Evolutionary conservation across 2,113 vertebrate species (phyloP), one percentile per base, ranked within the genome.

Genomic region (Pimephales promelas): DNA sequence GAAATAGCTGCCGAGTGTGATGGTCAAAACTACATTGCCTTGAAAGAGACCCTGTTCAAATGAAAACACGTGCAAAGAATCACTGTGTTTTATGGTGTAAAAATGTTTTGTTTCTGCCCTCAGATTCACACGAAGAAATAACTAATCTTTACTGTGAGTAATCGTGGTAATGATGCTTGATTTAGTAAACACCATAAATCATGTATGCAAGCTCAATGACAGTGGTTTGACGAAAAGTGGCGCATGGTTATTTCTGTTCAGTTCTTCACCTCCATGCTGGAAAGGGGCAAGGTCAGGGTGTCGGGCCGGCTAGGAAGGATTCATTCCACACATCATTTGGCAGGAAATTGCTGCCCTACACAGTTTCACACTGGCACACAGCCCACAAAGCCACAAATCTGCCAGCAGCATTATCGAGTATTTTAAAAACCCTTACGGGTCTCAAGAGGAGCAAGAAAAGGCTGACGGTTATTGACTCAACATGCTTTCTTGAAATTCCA

Each of bases 371-470:
- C 71, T 73, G 34, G 24, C 68, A 36, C 56, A 47, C 57, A 28
- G 40, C 79, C 76, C 43, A 78, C 81, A 22, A 76, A 76, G 88
- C 68, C 54, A 84, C 86, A 89, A 83, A 88, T 89, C 82, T 66
- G 73, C 66, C 45, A 40, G 80, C 75, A 59, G 79, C 86, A 76
- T 45, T 87, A 72, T 77, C 57, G 75, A 54, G 74, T 28, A 79
- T 89, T 89, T 88, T 82, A 89, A 92, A 89, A 84, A 56, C 79
- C 82, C 76, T 72, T 71, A 78, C 64, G 52, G 79, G 79, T 78
- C 83, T 84, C 81, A n/a, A 82, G 78, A 71, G 78, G 45, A 80
- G 76, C 76, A 57, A 86, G 74, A 71, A 45, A 81, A 82, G 77
- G 77, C 18, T 26, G 84, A 10, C 14, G 73, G 71, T 66, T 74